Conservation (phyloP, 2,888 invertebrate genomes). For the Drosophila cognata region DNA sequence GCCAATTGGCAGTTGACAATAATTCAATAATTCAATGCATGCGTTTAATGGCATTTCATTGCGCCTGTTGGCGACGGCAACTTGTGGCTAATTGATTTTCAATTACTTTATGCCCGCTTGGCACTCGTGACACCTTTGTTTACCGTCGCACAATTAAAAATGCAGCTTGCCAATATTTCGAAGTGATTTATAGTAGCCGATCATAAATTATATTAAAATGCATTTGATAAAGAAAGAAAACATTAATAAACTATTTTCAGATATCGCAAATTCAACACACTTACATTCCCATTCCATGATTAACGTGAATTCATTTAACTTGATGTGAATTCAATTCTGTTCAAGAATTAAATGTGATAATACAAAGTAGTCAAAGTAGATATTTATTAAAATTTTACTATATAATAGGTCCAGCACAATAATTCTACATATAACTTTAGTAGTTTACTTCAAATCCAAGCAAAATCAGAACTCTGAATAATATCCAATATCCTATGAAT, state of each 20-base stretch:
- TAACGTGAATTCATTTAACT: too few species aligned
- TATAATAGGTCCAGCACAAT: neutral
- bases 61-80: slow-evolving; percentile 29
- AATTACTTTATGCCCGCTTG: slow-evolving; percentile 74
- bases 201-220: slow-evolving; percentile 83
- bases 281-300: neutral
- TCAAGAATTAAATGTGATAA: neutral
- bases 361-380: neutral
- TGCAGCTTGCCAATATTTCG: slow-evolving; percentile 47
- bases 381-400: neutral
- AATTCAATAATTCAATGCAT: slow-evolving; percentile 69
- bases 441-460: neutral
- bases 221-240: slow-evolving; percentile 62
- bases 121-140: slow-evolving; percentile 72
- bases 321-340: neutral
- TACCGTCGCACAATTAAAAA: slow-evolving; percentile 67
- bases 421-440: neutral
- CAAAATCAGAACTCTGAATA: too few species aligned
- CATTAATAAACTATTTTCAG: neutral
- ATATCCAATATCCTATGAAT: neutral
- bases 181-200: slow-evolving; percentile 82
- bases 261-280: neutral
- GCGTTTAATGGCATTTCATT: slow-evolving; percentile 59
- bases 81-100: slow-evolving; percentile 75
- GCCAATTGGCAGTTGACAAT: slow-evolving; percentile 78